Percentiles rank a stretch among this genome's conserved stretches.
Conservation (phyloP, 2,888 invertebrate genomes). For the Glyphotaelius pellucidus region DNA sequence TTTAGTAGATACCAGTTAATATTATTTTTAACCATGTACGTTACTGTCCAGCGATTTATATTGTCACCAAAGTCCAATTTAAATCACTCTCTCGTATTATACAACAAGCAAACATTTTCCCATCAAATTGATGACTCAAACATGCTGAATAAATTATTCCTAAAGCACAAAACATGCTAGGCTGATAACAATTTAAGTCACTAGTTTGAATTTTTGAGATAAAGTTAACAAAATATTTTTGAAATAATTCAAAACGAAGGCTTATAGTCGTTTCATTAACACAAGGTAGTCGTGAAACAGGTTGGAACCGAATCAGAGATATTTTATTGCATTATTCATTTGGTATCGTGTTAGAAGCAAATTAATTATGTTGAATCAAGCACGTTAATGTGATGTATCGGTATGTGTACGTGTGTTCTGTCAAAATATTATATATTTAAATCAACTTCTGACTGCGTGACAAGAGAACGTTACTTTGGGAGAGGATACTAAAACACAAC, state of each 20-base stretch:
- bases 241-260: neutral
- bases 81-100: neutral
- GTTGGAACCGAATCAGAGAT: slow-evolving; percentile 7
- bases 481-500: slow-evolving; percentile 16
- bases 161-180: neutral
- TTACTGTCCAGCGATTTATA: neutral
- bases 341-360: slow-evolving; percentile 36
- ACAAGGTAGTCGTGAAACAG: neutral
- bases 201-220: neutral
- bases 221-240: neutral
- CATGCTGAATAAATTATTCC: neutral
- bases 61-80: neutral
- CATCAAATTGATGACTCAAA: neutral
- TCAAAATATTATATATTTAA: slow-evolving; percentile 48
- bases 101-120: neutral
- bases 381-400: slow-evolving; percentile 49
- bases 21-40: neutral
- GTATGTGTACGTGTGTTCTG: slow-evolving; percentile 46
- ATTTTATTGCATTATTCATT: slow-evolving; percentile 47
- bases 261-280: neutral
- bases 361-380: slow-evolving; percentile 47
- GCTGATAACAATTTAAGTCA: neutral
- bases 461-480: slow-evolving; percentile 9
- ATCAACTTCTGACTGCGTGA: slow-evolving; percentile 45
- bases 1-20: neutral